Evolutionary conservation across 2,797 vertebrate species (phyloP).

Genomic region (Poeciliopsis turneri): DNA sequence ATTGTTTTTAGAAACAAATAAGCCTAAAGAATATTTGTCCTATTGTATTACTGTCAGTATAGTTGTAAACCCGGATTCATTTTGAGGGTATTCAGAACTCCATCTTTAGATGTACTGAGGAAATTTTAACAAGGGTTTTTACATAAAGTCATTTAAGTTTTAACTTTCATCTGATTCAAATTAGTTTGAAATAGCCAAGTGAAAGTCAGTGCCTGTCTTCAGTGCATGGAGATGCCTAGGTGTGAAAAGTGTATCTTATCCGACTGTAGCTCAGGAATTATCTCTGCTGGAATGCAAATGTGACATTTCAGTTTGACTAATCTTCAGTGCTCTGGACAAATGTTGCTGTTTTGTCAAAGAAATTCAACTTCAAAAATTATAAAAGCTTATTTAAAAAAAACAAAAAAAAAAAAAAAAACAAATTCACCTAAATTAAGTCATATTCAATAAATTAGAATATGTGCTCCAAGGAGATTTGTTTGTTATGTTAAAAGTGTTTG

Average conservation of each 20-base stretch:
- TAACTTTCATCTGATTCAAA: conserved; percentile 10
- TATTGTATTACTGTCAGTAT: no score
- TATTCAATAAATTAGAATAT: neutral
- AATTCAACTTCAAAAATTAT: conserved; percentile 33
- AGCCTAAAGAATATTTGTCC: no score
- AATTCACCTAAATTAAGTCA: neutral
- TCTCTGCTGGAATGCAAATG: conserved; percentile 68
- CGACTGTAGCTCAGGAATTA: conserved; percentile 26
- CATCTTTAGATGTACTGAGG: no score
- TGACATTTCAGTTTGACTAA: conserved; percentile 67
- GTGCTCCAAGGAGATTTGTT: neutral
- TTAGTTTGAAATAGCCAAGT: conserved; percentile 19
- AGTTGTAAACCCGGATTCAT: no score
- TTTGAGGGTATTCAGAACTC: no score
- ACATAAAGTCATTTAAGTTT: conserved; percentile 17
- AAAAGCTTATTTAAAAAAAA: no score
- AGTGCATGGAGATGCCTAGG: conserved; percentile 29
- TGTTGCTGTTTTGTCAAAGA: conserved; percentile 61
- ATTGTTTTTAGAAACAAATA: no score
- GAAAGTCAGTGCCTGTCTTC: conserved; percentile 19
- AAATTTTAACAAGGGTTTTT: conserved; percentile 2
- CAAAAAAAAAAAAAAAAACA: neutral
- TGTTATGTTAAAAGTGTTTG: neutral
- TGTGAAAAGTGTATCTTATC: conserved; percentile 46
- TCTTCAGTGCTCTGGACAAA: conserved; percentile 50